phyloP scores from a whole-genome alignment of 2,888 invertebrate species.

The Labia minor region DNA sequence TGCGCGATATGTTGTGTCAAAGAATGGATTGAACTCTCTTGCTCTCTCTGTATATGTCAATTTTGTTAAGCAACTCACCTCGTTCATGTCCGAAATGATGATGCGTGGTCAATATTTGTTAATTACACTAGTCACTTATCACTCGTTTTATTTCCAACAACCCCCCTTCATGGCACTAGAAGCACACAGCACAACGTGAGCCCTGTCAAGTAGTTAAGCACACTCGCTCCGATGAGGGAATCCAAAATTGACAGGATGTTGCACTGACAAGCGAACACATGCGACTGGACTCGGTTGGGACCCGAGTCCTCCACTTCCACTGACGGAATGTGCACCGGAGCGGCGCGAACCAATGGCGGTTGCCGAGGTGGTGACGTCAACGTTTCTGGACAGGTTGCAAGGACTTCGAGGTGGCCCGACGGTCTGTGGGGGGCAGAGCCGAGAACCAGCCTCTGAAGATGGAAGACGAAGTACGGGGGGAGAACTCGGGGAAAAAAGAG shows the following conservation, averaged over 20 bases:
- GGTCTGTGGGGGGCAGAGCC: not conserved
- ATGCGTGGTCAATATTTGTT: not conserved
- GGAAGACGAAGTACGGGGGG: not conserved
- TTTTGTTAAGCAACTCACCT: not conserved
- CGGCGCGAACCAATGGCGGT: not conserved
- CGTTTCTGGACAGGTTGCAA: not conserved
- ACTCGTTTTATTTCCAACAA: not conserved
- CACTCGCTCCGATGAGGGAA: not conserved
- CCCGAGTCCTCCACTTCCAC: not conserved
- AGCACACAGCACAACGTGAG: too few species aligned
- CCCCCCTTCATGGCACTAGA: not conserved
- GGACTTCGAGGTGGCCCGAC: not conserved
- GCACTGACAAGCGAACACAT: not conserved
- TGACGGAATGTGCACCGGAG: not conserved
- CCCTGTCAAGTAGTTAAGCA: not conserved
- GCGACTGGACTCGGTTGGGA: not conserved
- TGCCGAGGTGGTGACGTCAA: not conserved
- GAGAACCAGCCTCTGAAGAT: not conserved
- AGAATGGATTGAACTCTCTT: too few species aligned
- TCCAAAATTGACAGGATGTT: not conserved
- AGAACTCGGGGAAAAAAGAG: not conserved
- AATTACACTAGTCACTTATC: slow-evolving; percentile 5
- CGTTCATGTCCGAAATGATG: not conserved
- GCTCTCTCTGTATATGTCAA: too few species aligned
- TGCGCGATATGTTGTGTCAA: too few species aligned